Conservation (phyloP, 2,113 vertebrate species). For the Bufo gargarizans region DNA sequence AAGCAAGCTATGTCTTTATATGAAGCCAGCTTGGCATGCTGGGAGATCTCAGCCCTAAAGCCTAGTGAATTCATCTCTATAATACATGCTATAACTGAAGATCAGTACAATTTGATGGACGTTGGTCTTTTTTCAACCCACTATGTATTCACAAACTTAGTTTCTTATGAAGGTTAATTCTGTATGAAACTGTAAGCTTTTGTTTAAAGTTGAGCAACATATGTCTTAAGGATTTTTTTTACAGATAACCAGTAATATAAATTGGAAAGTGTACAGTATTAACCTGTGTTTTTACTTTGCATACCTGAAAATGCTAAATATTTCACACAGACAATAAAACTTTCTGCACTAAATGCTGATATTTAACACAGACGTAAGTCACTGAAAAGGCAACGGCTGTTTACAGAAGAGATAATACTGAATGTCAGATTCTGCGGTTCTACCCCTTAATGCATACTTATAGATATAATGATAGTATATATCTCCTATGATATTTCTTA, state of each 20-base stretch:
- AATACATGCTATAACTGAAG: not conserved
- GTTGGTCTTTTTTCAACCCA: too few species aligned
- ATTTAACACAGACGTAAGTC: not conserved
- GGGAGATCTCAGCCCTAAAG: not conserved
- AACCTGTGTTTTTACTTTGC: slow-evolving; percentile 14
- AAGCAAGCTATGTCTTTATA: not conserved
- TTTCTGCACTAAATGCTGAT: slow-evolving; percentile 1
- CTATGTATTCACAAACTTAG: not conserved
- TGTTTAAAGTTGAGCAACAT: not conserved
- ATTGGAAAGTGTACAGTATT: slow-evolving; percentile 7
- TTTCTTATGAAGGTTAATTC: not conserved
- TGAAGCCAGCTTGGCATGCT: not conserved
- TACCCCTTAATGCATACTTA: not conserved
- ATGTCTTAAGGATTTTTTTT: not conserved
- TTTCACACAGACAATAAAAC: slow-evolving; percentile 20
- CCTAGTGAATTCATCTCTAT: not conserved
- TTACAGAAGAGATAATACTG: not conserved
- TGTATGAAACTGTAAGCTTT: not conserved
- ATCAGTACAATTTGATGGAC: not conserved
- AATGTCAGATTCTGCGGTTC: not conserved
- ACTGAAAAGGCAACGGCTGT: not conserved
- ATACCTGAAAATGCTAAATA: slow-evolving; percentile 22
- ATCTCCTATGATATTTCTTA: not conserved
- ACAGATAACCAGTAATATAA: not conserved
- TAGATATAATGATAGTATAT: not conserved